Base-by-base conservation (phyloP, 2,888 invertebrate genomes). In the Creontiades dilutus region DNA sequence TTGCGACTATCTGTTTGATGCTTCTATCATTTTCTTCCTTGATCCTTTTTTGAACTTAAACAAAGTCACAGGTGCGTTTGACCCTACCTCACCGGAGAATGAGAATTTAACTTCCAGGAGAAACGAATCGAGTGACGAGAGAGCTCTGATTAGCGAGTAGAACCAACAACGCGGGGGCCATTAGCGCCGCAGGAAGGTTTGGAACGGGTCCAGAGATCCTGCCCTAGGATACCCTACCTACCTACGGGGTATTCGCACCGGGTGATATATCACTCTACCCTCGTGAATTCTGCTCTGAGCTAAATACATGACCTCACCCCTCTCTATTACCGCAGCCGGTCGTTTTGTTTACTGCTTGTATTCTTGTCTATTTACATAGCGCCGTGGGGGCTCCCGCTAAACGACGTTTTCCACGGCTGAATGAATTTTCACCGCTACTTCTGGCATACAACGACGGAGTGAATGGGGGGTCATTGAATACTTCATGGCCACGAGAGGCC, bases 141-240 rank as follows among this genome's bases (percentile, higher is more conserved):
- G 37, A 37, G 37, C 3, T 37, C 37, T 37, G 37, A 37, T 37
- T 37, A 37, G 37, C 37, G 37, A 37, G 37, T 37, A 37, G 3
- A 4, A 37, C 37, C 37, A 37, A 37, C 37, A 37, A 37, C 52
- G 52, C 52, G 16, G 52, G n/a, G 11, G 16, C 52, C 52, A 52
- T 52, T 52, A 52, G 52, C 52, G 52, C 52, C 52, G 52, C 52
- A 52, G 52, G 52, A 52, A 52, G 52, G 52, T 52, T 52, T 52
- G 52, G 52, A 52, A 12, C 52, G 52, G 14, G 52, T 13, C 52
- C 52, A 52, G 52, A 52, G 52, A 52, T 52, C 52, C 52, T 52
- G 52, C 52, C 52, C 52, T 52, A 52, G 52, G 52, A 52, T 52
- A 52, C 16, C 52, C 52, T 52, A 16, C 52, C 52, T 52, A 16